These are phyloP conservation scores for Chlamydotis undulata DNA, from an alignment of 2,113 vertebrate genomes.

Conservation along the genomic window DNA sequence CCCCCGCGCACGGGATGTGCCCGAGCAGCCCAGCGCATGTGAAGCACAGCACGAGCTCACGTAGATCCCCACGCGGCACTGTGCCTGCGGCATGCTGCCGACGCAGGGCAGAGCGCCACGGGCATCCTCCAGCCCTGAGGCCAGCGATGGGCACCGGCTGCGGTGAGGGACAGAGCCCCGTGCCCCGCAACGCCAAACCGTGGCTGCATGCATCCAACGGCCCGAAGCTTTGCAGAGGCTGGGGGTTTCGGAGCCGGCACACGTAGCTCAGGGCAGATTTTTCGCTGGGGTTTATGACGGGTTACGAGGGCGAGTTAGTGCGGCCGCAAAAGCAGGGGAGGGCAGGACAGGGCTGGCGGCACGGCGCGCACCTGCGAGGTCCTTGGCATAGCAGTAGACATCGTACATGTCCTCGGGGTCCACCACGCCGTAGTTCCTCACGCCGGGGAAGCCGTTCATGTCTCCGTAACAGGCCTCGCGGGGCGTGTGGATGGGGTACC, in stretches of 20 bases:
- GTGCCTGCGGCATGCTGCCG: no score
- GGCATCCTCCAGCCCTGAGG: background rate
- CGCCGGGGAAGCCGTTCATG: conserved; percentile 89
- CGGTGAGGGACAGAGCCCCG: accelerated
- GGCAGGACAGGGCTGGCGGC: background rate
- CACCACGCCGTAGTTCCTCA: conserved; percentile 88
- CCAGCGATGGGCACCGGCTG: background rate
- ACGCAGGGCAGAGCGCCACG: no score
- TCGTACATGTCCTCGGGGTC: conserved; percentile 88
- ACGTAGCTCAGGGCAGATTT: background rate
- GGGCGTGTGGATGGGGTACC: conserved; percentile 91
- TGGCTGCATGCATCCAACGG: accelerated
- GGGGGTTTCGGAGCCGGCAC: background rate
- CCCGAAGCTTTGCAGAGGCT: background rate
- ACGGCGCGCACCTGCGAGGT: conserved; percentile 80
- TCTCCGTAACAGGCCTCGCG: conserved; percentile 91
- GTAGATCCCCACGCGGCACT: background rate
- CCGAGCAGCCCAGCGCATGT: background rate
- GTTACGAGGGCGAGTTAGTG: background rate
- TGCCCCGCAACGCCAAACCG: accelerated
- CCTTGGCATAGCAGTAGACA: conserved; percentile 92
- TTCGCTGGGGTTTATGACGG: accelerated
- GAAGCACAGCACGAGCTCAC: accelerated
- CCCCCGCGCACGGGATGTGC: accelerated
- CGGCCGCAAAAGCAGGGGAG: background rate